Conservation (phyloP, 2,888 invertebrate genomes). For the Dinocampus coccinellae region DNA sequence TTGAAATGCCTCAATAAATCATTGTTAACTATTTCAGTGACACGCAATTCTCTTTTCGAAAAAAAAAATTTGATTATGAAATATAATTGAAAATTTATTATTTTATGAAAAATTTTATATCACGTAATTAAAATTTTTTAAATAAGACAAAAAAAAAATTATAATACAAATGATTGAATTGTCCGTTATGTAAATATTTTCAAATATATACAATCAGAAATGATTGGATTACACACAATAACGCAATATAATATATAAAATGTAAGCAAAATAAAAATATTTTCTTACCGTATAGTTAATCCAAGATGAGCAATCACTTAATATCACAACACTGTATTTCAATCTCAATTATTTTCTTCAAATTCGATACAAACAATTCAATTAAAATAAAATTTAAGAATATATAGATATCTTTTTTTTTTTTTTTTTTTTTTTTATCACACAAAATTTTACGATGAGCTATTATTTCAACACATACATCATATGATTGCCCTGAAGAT, state of each 20-base stretch:
- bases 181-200: too few relatives aligned
- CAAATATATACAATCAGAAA: too few relatives aligned
- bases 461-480: background rate
- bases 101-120: background rate
- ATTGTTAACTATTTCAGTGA: background rate
- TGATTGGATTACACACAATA: background rate
- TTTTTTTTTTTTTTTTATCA: background rate
- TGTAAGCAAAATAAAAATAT: background rate
- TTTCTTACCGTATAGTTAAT: slow-evolving; percentile 14
- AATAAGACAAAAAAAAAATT: too few relatives aligned
- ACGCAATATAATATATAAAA: background rate
- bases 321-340: slow-evolving; percentile 10
- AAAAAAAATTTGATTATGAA: background rate
- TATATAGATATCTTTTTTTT: background rate
- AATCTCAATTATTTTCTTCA: background rate
- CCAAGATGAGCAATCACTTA: slow-evolving; percentile 1
- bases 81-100: background rate
- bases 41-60: background rate
- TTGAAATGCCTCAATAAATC: background rate
- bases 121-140: background rate
- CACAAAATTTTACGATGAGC: background rate
- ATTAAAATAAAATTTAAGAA: background rate
- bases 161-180: too few relatives aligned
- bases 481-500: background rate
- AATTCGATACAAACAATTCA: background rate